Evolutionary conservation across 2,797 vertebrate species (phyloP).

Genomic region (Melanogrammus aeglefinus): DNA sequence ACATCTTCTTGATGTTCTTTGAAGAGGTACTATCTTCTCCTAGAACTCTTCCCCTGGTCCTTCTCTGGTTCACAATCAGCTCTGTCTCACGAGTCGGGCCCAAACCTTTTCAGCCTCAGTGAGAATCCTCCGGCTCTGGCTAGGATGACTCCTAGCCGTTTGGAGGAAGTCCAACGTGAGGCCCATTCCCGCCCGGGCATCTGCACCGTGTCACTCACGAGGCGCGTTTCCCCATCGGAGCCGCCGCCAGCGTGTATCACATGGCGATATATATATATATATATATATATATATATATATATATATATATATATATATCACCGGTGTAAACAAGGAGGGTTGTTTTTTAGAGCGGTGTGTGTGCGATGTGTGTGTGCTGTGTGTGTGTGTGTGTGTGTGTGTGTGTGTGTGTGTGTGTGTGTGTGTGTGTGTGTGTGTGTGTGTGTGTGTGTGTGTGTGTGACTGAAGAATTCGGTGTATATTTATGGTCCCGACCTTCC

Average conservation of each 20-base stretch:
- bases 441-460: constrained; percentile 41
- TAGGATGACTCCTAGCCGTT: too few species aligned
- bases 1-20: too few species aligned
- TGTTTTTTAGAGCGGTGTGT: constrained; percentile 39
- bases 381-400: constrained; percentile 35
- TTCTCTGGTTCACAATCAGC: too few species aligned
- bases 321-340: constrained; percentile 34
- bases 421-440: constrained; percentile 15
- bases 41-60: too few species aligned
- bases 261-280: background rate
- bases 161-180: too few species aligned
- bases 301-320: too few species aligned
- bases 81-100: too few species aligned
- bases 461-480: constrained; percentile 65
- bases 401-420: constrained; percentile 34
- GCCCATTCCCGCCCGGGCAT: constrained; percentile 8
- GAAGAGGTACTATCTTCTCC: too few species aligned
- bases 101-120: too few species aligned
- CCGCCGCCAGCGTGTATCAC: constrained; percentile 17
- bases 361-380: constrained; percentile 30
- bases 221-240: constrained; percentile 24
- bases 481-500: constrained; percentile 69
- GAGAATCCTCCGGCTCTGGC: too few species aligned
- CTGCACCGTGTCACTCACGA: constrained; percentile 24
- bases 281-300: too few species aligned